Percentiles rank a stretch among this genome's conserved stretches.
Conservation (phyloP, 2,888 invertebrate genomes). For the Odontocolon sp. region DNA sequence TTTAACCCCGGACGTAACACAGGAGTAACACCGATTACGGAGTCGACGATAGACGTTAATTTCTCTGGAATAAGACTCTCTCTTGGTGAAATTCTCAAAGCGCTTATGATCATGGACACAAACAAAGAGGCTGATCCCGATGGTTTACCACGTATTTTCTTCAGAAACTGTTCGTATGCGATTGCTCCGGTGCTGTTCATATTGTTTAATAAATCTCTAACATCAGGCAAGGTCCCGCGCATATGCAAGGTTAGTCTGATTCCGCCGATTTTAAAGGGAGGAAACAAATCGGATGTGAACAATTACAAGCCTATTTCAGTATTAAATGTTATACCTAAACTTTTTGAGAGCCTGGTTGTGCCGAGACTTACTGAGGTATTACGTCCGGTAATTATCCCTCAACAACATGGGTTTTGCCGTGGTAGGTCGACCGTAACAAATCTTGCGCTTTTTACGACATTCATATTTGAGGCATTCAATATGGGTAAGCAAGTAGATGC, state of each 20-base stretch:
- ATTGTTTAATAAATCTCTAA: constrained; percentile 37
- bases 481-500: background rate
- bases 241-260: constrained; percentile 44
- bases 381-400: background rate
- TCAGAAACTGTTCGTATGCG: constrained; percentile 25
- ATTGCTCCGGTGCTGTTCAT: constrained; percentile 23
- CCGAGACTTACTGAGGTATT: background rate
- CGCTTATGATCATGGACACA: background rate
- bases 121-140: constrained; percentile 47
- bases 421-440: background rate
- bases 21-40: background rate
- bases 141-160: constrained; percentile 49
- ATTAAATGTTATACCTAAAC: background rate
- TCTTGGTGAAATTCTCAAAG: background rate
- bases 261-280: constrained; percentile 38
- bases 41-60: background rate
- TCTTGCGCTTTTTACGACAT: background rate
- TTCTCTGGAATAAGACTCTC: background rate
- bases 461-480: background rate
- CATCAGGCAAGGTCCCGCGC: constrained; percentile 22
- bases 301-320: constrained; percentile 53
- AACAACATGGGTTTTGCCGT: background rate
- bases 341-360: background rate
- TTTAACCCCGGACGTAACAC: too few species aligned
- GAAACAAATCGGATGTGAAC: constrained; percentile 14